Evolutionary conservation across 2,888 invertebrate species (phyloP).

Genomic region (Tillus elongatus): DNA sequence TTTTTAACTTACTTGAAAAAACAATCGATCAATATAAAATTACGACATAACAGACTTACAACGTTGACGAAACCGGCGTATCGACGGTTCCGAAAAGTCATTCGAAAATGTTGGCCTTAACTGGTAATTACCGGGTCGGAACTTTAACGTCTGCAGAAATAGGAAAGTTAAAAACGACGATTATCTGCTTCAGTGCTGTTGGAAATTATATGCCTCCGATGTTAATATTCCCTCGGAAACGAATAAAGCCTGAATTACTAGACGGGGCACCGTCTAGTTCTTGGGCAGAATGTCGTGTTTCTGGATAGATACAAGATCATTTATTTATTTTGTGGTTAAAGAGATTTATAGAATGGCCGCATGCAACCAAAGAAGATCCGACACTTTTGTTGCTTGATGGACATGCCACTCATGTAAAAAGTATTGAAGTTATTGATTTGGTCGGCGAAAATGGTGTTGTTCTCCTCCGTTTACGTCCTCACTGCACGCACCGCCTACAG

Average conservation of each 20-base stretch:
- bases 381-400: too few relatives aligned
- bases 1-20: conserved; percentile 12
- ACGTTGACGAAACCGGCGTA: conserved; percentile 18
- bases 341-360: conserved; percentile 22
- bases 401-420: too few relatives aligned
- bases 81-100: conserved; percentile 20
- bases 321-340: conserved; percentile 23
- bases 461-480: too few relatives aligned
- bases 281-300: conserved; percentile 19
- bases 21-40: conserved; percentile 10
- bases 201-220: conserved; percentile 21
- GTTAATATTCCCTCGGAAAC: too few relatives aligned
- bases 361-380: conserved; percentile 20
- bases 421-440: conserved; percentile 20
- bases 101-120: conserved; percentile 14
- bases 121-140: conserved; percentile 11
- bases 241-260: conserved; percentile 18
- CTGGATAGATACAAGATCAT: conserved; percentile 23
- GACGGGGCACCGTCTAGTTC: conserved; percentile 19
- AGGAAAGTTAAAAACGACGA: conserved; percentile 22
- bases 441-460: conserved; percentile 19
- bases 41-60: conserved; percentile 21
- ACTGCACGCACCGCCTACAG: too few relatives aligned
- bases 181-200: conserved; percentile 21
- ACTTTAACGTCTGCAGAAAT: conserved; percentile 14